Base-by-base conservation (phyloP, 2,113 vertebrate species). In the Ailurus styani region DNA sequence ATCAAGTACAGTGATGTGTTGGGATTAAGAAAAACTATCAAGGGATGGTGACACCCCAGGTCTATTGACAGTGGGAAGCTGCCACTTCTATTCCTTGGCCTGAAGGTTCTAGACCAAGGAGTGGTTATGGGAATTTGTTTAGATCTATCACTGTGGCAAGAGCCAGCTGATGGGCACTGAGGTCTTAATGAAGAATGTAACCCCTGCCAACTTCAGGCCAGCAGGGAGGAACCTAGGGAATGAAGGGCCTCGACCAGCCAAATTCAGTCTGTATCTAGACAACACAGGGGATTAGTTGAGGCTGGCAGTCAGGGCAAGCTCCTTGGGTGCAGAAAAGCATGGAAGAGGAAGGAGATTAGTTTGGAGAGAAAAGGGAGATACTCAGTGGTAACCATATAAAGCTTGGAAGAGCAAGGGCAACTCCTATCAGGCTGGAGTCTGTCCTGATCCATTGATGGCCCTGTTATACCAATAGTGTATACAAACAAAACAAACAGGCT, bases 381-480 rank as follows among this genome's bases (percentile, higher is more conserved):
- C 9, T 75, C 47, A 34, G 34, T 5, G 7, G 20, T 50, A 13
- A 11, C 13, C 7, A 31, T 13, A 29, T 23, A 77, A 70, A 7
- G 12, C 5, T 27, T 29, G 17, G 29, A 6, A 34, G 7, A 47
- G 17, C 7, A 86, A 52, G 7, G 54, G 0, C 34, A n/a, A 34
- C 17, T 34, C 0, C 40, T 50, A 1, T 3, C 25, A 15, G 29
- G 3, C 12, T 45, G 40, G 40, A 15, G 2, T 60, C 83, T 86
- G 23, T 45, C 8, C 54, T 75, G 78, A 15, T 40, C 29, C 2
- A 1, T 10, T 7, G 0, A 4, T 17, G 3, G 5, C 15, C 8
- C 3, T 23, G 20, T 17, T 7, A 50, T 0, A 42, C 18, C 42
- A 23, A 12, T 6, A 31, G 18, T 31, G n/a, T n/a, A n/a, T n/a